Conservation (phyloP, 2,113 vertebrate species). For the Gallinago paraguaiae region DNA sequence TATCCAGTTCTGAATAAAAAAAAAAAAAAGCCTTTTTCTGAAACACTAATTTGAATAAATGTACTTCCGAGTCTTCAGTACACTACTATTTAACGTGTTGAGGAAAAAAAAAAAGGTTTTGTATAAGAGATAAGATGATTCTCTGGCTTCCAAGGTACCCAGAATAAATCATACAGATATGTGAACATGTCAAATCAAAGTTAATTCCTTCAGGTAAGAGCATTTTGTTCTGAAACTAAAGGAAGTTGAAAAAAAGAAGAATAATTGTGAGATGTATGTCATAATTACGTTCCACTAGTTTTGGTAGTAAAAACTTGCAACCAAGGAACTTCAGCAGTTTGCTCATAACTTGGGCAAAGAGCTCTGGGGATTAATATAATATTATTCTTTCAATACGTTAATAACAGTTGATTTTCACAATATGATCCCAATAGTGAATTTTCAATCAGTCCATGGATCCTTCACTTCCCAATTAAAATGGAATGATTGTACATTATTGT, state of each 20-base stretch:
- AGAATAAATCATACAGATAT: slow-evolving; percentile 27
- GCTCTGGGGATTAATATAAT: background rate
- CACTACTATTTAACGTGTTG: background rate
- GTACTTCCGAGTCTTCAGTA: background rate
- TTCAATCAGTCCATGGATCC: background rate
- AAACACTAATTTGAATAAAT: background rate
- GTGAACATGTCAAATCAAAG: background rate
- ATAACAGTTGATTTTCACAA: background rate
- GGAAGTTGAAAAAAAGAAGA: background rate
- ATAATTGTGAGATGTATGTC: background rate
- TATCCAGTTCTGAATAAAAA: background rate
- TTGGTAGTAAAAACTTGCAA: background rate
- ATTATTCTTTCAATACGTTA: background rate
- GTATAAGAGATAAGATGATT: background rate
- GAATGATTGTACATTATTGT: background rate
- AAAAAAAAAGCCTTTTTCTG: background rate
- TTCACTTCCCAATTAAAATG: background rate
- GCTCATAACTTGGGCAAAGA: background rate
- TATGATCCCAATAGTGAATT: background rate
- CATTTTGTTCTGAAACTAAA: slow-evolving; percentile 27
- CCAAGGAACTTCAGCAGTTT: background rate
- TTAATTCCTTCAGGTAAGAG: slow-evolving; percentile 11
- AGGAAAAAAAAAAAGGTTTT: background rate
- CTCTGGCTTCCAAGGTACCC: background rate
- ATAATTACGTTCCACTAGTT: background rate